Evolutionary conservation across 2,113 vertebrate genomes (phyloP).

Genomic region (Myocastor coypus): DNA sequence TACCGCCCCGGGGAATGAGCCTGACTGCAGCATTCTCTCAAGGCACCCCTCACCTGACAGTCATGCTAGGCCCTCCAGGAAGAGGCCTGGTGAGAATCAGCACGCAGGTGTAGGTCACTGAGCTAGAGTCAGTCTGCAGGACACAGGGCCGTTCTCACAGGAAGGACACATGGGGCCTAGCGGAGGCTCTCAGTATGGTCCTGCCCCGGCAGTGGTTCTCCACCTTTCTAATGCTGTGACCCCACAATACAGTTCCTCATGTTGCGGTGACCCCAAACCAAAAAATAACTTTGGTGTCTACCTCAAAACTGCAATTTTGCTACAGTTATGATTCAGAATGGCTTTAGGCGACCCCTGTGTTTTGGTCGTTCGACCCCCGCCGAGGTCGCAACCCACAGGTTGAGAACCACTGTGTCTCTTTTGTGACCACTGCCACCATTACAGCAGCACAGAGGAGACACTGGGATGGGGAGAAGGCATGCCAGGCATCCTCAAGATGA

Average conservation of each 20-base stretch:
- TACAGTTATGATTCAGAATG: too few species aligned
- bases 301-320: too few species aligned
- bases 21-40: background rate
- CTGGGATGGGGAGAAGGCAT: background rate
- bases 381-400: too few species aligned
- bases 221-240: too few species aligned
- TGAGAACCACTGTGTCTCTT: too few species aligned
- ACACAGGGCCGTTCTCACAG: background rate
- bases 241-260: too few species aligned
- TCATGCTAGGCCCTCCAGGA: background rate
- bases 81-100: background rate
- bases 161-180: background rate
- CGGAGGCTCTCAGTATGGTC: background rate
- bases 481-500: fast-evolving
- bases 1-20: background rate
- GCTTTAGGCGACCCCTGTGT: too few species aligned
- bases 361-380: too few species aligned
- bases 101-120: background rate
- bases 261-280: too few species aligned
- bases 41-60: background rate
- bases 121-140: background rate
- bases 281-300: too few species aligned
- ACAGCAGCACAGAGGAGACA: background rate
- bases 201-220: too few species aligned
- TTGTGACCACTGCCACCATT: background rate